These are phyloP conservation scores for Platygyra sinensis DNA, from an alignment of 64 coral and sea anemone genomes.

Conservation along the genomic window DNA sequence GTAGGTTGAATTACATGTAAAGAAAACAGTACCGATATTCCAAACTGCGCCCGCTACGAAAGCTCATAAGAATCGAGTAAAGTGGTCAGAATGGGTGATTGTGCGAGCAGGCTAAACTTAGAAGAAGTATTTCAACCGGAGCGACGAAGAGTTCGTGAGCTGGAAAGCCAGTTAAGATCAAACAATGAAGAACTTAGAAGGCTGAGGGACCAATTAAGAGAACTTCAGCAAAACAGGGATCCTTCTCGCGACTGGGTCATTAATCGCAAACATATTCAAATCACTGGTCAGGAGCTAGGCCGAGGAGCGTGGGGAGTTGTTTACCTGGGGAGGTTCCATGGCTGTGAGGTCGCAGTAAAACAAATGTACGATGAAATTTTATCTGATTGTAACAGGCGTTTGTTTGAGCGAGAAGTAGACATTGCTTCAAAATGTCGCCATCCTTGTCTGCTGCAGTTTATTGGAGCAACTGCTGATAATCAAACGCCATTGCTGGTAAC, in stretches of 20 bases:
- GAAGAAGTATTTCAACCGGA: too few species aligned
- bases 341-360: slow-evolving; percentile 61
- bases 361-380: slow-evolving; percentile 18
- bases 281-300: not conserved
- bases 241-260: slow-evolving; percentile 30
- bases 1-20: too few species aligned
- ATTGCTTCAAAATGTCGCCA: slow-evolving; percentile 73
- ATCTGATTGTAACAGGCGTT: not conserved
- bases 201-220: too few species aligned
- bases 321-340: slow-evolving; percentile 25
- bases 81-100: too few species aligned
- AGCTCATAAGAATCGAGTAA: too few species aligned
- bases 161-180: too few species aligned
- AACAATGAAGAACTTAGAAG: too few species aligned
- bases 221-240: too few species aligned
- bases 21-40: too few species aligned
- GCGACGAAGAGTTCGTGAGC: too few species aligned
- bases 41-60: too few species aligned
- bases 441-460: slow-evolving; percentile 76
- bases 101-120: too few species aligned
- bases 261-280: slow-evolving; percentile 17
- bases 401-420: slow-evolving; percentile 54
- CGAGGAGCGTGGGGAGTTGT: slow-evolving; percentile 59
- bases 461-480: slow-evolving; percentile 65
- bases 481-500: slow-evolving; percentile 41